These are phyloP conservation scores for Hydrozoanthus gracilis DNA, from an alignment of 92 coral and sea anemone genomes.

Conservation along the genomic window DNA sequence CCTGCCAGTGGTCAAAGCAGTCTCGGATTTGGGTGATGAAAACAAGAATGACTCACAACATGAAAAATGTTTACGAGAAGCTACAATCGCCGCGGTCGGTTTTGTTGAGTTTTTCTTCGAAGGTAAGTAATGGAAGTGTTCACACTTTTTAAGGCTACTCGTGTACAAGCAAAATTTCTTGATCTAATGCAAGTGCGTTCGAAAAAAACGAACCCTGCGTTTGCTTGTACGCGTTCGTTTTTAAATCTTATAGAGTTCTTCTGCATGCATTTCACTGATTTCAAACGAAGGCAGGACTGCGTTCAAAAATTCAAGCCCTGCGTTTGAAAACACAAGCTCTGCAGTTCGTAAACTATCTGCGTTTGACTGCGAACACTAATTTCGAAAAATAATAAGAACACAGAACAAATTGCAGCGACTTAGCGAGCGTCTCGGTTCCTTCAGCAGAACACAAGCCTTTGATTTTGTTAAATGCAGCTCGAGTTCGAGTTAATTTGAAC, in stretches of 20 bases:
- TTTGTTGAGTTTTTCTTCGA: slow-evolving; percentile 6
- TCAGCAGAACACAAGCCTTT: too few species aligned
- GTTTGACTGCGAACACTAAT: neutral
- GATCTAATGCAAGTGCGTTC: too few species aligned
- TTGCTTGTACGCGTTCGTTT: too few species aligned
- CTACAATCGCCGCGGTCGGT: neutral
- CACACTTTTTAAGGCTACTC: too few species aligned
- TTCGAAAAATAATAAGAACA: too few species aligned
- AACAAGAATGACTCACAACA: neutral
- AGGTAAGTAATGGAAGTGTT: slow-evolving; percentile 1
- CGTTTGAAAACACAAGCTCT: neutral
- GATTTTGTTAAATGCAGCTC: too few species aligned
- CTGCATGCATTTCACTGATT: neutral
- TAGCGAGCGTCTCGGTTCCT: too few species aligned
- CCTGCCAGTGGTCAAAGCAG: slow-evolving; percentile 4
- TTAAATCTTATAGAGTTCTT: too few species aligned
- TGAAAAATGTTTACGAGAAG: neutral
- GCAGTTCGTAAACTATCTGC: neutral
- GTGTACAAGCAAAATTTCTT: too few species aligned
- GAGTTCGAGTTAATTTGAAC: too few species aligned
- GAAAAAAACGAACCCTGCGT: too few species aligned
- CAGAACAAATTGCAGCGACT: too few species aligned
- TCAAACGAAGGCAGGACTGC: neutral
- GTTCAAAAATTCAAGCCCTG: neutral
- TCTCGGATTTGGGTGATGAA: slow-evolving; percentile 5